Evolutionary conservation across 2,888 invertebrate species (phyloP).

Genomic region (Helleia helle): DNA sequence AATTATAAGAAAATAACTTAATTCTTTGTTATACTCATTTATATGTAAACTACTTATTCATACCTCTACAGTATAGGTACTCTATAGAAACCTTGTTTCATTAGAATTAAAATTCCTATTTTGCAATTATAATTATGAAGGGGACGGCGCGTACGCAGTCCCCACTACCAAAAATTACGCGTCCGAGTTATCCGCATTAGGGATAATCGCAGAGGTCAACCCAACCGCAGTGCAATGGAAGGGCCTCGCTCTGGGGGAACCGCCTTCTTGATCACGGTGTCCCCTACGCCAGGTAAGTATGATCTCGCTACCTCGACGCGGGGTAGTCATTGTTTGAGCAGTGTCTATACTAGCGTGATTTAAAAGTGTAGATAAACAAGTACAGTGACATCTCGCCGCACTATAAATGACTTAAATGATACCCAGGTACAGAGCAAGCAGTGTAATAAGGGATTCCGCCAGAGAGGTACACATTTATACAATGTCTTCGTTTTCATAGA

Average conservation of each 20-base stretch:
- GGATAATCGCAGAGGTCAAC: conserved; percentile 8
- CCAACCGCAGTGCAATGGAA: conserved; percentile 8
- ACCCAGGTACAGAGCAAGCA: too few species aligned
- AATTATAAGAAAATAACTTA: too few species aligned
- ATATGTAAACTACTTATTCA: too few species aligned
- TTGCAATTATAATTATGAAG: background rate
- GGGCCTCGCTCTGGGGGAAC: conserved; percentile 6
- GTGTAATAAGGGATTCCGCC: too few species aligned
- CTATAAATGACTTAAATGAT: too few species aligned
- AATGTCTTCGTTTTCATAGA: too few species aligned
- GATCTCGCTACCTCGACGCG: background rate
- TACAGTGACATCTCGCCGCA: background rate
- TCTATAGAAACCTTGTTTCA: too few species aligned
- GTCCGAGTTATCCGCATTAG: conserved; percentile 7
- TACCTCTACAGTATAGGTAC: too few species aligned
- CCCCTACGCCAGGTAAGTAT: conserved; percentile 7
- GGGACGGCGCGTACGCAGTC: background rate
- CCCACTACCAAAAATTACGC: background rate
- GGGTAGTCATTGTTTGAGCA: background rate
- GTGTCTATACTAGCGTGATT: background rate
- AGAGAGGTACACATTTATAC: too few species aligned
- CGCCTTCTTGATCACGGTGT: conserved; percentile 4
- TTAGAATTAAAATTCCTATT: too few species aligned
- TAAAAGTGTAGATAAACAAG: background rate
- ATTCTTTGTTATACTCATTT: too few species aligned